Evolutionary conservation across 2,888 invertebrate genomes (phyloP).

Genomic region (Xanthorhoe designata): DNA sequence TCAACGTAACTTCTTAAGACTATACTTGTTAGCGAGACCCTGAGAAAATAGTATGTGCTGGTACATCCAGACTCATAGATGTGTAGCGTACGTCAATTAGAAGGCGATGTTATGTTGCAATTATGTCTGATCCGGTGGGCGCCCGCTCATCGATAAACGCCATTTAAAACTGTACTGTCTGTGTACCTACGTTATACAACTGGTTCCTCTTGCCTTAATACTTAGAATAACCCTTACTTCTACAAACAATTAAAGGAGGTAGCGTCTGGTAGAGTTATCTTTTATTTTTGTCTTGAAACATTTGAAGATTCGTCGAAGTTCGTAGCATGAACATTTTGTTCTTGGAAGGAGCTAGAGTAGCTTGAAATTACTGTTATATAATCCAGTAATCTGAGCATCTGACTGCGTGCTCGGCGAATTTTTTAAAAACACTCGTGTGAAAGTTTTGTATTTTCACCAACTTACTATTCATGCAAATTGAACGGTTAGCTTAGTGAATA

Average conservation of each 20-base stretch:
- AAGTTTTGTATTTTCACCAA: conserved; percentile 54
- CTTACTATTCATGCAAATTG: conserved; percentile 41
- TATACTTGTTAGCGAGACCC: conserved; percentile 49
- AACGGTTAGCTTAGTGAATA: conserved; percentile 38
- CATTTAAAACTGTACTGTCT: conserved; percentile 46
- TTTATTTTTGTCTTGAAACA: conserved; percentile 5
- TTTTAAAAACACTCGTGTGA: conserved; percentile 51
- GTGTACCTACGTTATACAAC: conserved; percentile 34
- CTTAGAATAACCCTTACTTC: background rate
- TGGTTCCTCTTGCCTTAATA: conserved; percentile 8
- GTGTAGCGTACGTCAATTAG: conserved; percentile 59
- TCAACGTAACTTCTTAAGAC: conserved; percentile 7
- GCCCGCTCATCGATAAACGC: conserved; percentile 48
- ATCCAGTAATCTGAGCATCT: conserved; percentile 42
- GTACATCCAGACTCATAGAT: conserved; percentile 56
- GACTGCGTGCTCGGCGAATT: conserved; percentile 43
- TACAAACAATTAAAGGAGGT: background rate
- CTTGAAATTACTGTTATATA: conserved; percentile 41
- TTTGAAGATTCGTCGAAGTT: conserved; percentile 8
- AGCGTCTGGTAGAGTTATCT: conserved; percentile 2
- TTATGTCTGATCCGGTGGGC: conserved; percentile 55
- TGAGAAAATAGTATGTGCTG: conserved; percentile 55
- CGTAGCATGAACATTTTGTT: conserved; percentile 4
- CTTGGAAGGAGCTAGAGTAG: conserved; percentile 19
- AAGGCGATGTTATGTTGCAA: conserved; percentile 61